Base-by-base conservation (phyloP, 2,888 invertebrate genomes). In the Drosophila recens region DNA sequence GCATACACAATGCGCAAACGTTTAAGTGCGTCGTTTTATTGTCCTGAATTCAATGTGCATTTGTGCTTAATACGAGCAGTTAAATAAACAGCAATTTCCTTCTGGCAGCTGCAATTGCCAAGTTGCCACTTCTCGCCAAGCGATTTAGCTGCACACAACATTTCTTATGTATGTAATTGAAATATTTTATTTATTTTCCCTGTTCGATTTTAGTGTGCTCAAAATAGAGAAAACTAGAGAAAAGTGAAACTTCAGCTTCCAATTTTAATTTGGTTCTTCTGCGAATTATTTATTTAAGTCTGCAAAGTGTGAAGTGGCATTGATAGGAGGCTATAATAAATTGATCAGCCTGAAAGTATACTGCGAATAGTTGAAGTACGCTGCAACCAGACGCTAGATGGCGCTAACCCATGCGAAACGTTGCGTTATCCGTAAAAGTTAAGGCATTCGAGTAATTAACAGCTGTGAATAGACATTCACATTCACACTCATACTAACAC, bases 51-150 rank as follows among this genome's bases (percentile, higher is more conserved):
- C 61, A 59, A 79, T 87, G 68, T 88, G 88, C 88, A 82, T 64
- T 88, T 85, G 67, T 68, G 80, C 80, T 88, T 82, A 87, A 83
- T 88, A 83, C 30, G 30, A 30, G 30, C 8, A 8, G 82, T 88
- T 77, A 87, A 87, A 86, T 88, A 87, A 85, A 85, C 88, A 85
- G 57, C 82, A 72, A 72, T 76, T 82, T 82, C 82, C 77, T 76
- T 87, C 62, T 70, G 74, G 58, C 87, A 75, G 54, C 68, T 53
- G 27, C 52, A 67, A 42, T 20, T 15, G 17, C 43, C 42, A 52
- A 67, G 63, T 64, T 68, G 59, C 62, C 68, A 79, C 68, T 78
- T 61, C 56, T 11, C 11, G 34, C 52, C 40, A 54, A 54, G 42
- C 33, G 33, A 56, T 23, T 56, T 23, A 45, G 15, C 64, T 70